Base-by-base conservation (phyloP, 35 echinoderm and acorn worm species). In the Acanthaster planci region DNA sequence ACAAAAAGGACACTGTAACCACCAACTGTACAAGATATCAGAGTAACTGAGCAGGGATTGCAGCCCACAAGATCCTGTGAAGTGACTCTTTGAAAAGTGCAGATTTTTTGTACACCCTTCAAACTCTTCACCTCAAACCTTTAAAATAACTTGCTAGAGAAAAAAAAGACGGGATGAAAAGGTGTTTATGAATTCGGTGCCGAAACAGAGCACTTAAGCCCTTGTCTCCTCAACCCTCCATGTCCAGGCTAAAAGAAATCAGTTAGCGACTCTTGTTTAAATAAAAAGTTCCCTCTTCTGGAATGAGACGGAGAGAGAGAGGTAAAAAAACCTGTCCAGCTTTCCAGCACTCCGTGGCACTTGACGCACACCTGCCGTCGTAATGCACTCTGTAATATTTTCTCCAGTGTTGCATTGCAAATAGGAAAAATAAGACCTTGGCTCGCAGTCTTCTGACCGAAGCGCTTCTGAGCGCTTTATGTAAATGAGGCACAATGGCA, bases 371-470 rank as follows among this genome's bases (percentile, higher is more conserved):
- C 64, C 64, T 72, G 64, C 34, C 64, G 14, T 23, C 29, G n/a
- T 72, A 72, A 72, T 72, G 64, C 64, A 72, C 64, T 8, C 64
- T 34, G 64, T 72, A 72, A 72, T 72, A 72, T 72, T 72, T 72
- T 72, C 64, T 72, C 26, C 64, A 26, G 64, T 72, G 64, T 72
- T 72, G 64, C 64, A 72, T 72, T 72, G 64, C 64, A 72, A 72
- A 72, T 72, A 72, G 26, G 64, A 35, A 72, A 47, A 31, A 72
- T 36, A 72, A 72, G 34, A 72, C 64, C 64, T 72, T 72, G 64
- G 64, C 22, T 72, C 14, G 64, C 64, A 72, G 30, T 34, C 64
- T 72, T 34, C 64, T 72, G 64, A 72, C 64, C 64, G 64, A 72
- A 72, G 30, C 64, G 26, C 22, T 72, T 9, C 64, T 19, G 30